A percentile compares a stretch with the other conserved stretches of the same genome.
phyloP scores from a whole-genome alignment of 2,113 vertebrate genomes.

The Hipposideros armiger region DNA sequence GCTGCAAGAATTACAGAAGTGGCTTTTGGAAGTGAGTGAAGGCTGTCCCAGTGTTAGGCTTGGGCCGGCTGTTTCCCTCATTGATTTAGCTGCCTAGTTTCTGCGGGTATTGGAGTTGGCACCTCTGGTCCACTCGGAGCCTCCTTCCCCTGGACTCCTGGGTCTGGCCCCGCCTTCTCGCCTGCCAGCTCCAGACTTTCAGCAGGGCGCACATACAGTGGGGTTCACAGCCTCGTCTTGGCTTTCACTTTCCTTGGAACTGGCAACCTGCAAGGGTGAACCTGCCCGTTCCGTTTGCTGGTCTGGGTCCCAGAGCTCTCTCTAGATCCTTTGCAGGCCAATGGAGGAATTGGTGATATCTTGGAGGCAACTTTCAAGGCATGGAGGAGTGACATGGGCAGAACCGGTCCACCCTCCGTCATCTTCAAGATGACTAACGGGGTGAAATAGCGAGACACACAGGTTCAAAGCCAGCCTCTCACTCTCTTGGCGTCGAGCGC shows the following conservation, averaged over 20 bases:
- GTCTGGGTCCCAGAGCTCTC: not conserved
- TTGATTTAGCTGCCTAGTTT: not conserved
- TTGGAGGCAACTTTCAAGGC: not conserved
- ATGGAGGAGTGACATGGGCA: not conserved
- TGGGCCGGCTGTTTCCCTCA: accelerated
- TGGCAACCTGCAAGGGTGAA: not conserved
- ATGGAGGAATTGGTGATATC: not conserved
- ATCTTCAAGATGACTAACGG: not conserved
- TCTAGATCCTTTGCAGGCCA: not conserved
- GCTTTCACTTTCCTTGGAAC: not conserved
- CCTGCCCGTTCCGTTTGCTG: not conserved
- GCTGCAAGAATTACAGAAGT: not conserved
- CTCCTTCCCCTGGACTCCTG: not conserved
- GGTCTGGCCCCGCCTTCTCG: not conserved
- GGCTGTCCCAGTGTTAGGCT: not conserved
- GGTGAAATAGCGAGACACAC: not conserved
- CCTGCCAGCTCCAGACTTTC: not conserved
- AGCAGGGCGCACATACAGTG: not conserved
- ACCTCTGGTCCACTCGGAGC: not conserved
- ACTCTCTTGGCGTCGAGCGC: not conserved
- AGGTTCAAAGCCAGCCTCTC: not conserved
- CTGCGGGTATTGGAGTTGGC: no score
- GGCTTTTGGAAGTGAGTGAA: not conserved
- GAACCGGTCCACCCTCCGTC: not conserved
- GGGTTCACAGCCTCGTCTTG: not conserved